Evolutionary conservation across 2,888 invertebrate species (phyloP).

Genomic region (Eilema griseolum): DNA sequence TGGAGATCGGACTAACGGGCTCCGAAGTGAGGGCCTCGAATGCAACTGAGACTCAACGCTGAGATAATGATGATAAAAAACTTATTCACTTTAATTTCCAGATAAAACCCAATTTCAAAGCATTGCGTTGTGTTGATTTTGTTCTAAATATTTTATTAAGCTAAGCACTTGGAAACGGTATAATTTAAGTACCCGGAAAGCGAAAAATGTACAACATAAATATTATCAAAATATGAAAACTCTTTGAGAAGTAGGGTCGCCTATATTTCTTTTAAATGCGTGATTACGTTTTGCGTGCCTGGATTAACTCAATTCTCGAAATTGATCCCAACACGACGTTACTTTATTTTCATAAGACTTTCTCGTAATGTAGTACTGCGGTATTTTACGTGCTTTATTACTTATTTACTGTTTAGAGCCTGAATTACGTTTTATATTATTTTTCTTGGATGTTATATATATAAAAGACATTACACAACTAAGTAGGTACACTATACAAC

Average conservation of each 20-base stretch:
- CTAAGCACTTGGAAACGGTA: background rate
- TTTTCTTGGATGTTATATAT: background rate
- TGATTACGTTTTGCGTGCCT: background rate
- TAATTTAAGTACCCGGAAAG: conserved; percentile 4
- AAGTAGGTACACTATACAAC: too few species aligned
- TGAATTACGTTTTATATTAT: background rate
- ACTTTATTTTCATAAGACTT: background rate
- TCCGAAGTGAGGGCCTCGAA: too few species aligned
- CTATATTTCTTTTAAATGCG: conserved; percentile 1
- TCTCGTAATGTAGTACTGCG: background rate
- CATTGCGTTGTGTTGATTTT: background rate
- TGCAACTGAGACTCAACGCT: too few species aligned
- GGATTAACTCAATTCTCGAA: background rate
- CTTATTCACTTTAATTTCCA: background rate
- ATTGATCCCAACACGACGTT: background rate
- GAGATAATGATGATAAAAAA: background rate
- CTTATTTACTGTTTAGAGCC: background rate
- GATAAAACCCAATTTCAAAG: background rate
- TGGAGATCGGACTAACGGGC: too few species aligned
- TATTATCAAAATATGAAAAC: background rate
- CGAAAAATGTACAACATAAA: background rate
- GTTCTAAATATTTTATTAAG: background rate
- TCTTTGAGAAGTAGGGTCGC: conserved; percentile 2
- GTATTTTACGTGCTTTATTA: background rate
- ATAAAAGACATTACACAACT: too few species aligned